These are phyloP conservation scores for Cephalopterus ornatus DNA, from an alignment of 2,113 vertebrate species.

Conservation along the genomic window DNA sequence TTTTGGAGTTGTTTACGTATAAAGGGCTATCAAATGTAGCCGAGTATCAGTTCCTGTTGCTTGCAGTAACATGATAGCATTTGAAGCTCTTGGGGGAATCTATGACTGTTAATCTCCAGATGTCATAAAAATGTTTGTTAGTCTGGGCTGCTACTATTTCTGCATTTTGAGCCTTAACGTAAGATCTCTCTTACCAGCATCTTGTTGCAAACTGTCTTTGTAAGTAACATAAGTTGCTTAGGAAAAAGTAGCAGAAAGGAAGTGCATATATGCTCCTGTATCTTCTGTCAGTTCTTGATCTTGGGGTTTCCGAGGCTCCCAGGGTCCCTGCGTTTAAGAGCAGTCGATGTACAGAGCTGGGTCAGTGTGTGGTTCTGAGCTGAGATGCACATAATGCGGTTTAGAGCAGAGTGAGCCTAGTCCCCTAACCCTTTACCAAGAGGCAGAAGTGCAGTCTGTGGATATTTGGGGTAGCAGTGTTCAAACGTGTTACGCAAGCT, in stretches of 20 bases:
- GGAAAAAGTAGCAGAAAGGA: not conserved
- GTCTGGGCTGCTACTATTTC: not conserved
- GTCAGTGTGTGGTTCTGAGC: not conserved
- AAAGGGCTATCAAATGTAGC: not conserved
- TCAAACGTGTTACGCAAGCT: not conserved
- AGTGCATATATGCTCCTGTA: accelerated
- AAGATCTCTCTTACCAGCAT: not conserved
- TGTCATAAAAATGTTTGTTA: not conserved
- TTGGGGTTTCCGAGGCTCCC: not conserved
- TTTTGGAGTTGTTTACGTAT: not conserved
- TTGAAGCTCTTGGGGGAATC: not conserved
- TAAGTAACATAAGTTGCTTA: not conserved
- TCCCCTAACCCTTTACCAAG: not conserved
- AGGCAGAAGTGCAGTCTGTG: not conserved
- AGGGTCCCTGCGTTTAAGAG: not conserved
- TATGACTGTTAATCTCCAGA: not conserved
- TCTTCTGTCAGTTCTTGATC: not conserved
- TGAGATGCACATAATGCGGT: not conserved
- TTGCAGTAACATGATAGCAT: not conserved
- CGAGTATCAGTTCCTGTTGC: slow-evolving; percentile 14
- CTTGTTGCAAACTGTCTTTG: not conserved
- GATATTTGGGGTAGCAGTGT: not conserved
- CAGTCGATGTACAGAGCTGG: not conserved
- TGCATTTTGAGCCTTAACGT: not conserved
- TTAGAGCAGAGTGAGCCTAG: not conserved